Percentiles rank a stretch among this genome's conserved stretches.
Conservation (phyloP, 2,113 vertebrate genomes). For the Megalops atlanticus region DNA sequence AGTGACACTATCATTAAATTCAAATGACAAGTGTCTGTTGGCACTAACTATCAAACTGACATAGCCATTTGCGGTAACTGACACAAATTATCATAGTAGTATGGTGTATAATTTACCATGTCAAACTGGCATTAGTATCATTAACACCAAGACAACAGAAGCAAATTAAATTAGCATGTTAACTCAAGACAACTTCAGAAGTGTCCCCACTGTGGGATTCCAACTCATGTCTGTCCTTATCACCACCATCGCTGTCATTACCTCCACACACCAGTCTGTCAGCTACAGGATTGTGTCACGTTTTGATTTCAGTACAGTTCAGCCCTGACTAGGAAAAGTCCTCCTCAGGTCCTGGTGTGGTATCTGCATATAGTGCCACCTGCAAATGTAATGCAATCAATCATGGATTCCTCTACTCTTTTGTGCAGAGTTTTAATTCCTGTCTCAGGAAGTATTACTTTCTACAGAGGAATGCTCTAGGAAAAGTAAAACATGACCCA, state of each 20-base stretch:
- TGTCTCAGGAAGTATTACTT: neutral
- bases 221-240: too few species aligned
- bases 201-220: too few species aligned
- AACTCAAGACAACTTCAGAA: too few species aligned
- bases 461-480: too few species aligned
- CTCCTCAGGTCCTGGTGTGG: neutral
- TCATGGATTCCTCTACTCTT: neutral
- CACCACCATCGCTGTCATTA: too few species aligned
- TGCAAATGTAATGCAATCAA: neutral
- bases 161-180: too few species aligned
- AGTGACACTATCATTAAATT: too few species aligned
- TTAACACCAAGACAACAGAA: too few species aligned
- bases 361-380: neutral
- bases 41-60: too few species aligned
- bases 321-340: neutral
- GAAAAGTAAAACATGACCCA: neutral
- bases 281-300: neutral
- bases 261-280: neutral
- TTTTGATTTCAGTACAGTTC: too few species aligned
- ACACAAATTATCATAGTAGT: neutral
- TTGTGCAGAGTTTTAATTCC: neutral
- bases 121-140: too few species aligned
- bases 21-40: neutral
- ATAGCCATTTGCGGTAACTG: neutral
- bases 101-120: neutral